phyloP scores from a whole-genome alignment of 2,113 vertebrate species.

The Enhydra lutris region DNA sequence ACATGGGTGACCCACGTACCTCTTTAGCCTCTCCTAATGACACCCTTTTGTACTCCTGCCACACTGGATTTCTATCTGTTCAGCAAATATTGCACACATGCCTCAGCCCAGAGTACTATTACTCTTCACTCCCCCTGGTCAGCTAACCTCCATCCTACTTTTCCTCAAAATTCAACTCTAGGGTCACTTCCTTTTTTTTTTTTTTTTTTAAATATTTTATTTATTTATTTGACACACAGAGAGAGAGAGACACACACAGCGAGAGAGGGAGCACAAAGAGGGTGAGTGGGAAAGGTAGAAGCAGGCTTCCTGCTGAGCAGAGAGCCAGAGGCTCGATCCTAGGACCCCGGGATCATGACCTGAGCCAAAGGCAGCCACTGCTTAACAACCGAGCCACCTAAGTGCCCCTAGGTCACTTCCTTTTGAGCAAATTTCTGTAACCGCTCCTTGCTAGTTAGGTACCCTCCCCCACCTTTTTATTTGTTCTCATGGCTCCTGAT shows the following conservation, averaged over 20 bases:
- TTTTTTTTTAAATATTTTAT: too few species aligned
- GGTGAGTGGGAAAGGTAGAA: too few species aligned
- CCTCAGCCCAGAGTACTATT: neutral
- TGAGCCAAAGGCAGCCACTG: too few species aligned
- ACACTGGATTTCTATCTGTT: neutral
- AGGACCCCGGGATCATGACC: too few species aligned
- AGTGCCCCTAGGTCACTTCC: neutral
- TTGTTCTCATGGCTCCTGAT: neutral
- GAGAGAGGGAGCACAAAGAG: too few species aligned
- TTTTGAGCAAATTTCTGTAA: neutral
- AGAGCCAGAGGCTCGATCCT: too few species aligned
- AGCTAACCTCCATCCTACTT: neutral
- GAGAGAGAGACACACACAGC: too few species aligned
- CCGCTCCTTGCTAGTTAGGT: neutral
- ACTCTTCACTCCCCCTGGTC: neutral
- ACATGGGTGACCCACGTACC: neutral
- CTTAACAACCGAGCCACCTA: too few species aligned
- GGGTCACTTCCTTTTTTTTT: neutral
- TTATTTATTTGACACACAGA: too few species aligned
- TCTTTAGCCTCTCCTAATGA: neutral
- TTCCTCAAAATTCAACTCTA: neutral
- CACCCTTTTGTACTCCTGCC: too few species aligned
- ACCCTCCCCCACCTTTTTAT: fast-evolving
- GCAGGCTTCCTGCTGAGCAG: too few species aligned
- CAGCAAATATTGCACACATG: neutral